Conservation (phyloP, 2,888 invertebrate genomes). For the Tetragonula carbonaria region DNA sequence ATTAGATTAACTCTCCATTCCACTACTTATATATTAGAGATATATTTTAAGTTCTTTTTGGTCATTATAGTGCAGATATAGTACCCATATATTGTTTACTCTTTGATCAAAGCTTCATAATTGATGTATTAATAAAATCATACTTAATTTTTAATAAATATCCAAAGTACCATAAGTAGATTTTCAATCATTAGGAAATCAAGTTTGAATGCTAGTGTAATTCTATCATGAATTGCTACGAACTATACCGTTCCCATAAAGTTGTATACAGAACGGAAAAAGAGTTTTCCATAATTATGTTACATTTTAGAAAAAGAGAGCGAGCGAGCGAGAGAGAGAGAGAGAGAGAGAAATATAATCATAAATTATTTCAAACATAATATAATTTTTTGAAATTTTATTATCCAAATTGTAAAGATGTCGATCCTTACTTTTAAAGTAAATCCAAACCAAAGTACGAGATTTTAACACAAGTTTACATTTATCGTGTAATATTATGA, state of each 20-base stretch:
- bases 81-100: conserved; percentile 32
- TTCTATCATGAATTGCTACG: conserved; percentile 46
- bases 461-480: conserved; percentile 62
- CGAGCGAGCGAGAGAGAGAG: neutral
- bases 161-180: conserved; percentile 60
- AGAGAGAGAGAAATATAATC: conserved; percentile 69
- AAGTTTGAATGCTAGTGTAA: conserved; percentile 44
- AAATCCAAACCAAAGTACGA: conserved; percentile 67
- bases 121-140: conserved; percentile 68
- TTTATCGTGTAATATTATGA: conserved; percentile 59
- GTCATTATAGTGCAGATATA: conserved; percentile 28
- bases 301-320: conserved; percentile 53
- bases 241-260: conserved; percentile 54
- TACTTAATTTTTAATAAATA: conserved; percentile 61
- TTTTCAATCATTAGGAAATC: conserved; percentile 56
- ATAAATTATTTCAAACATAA: conserved; percentile 77
- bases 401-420: conserved; percentile 49
- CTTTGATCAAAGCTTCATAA: conserved; percentile 64
- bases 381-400: conserved; percentile 58
- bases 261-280: conserved; percentile 55
- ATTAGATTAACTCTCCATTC: conserved; percentile 59
- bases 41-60: conserved; percentile 43
- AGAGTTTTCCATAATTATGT: conserved; percentile 58
- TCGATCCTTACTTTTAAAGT: conserved; percentile 58
- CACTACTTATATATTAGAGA: conserved; percentile 62